Evolutionary conservation across 1,140 invertebrate genomes (phyloP).

Genomic region (Ceratina calcarata): DNA sequence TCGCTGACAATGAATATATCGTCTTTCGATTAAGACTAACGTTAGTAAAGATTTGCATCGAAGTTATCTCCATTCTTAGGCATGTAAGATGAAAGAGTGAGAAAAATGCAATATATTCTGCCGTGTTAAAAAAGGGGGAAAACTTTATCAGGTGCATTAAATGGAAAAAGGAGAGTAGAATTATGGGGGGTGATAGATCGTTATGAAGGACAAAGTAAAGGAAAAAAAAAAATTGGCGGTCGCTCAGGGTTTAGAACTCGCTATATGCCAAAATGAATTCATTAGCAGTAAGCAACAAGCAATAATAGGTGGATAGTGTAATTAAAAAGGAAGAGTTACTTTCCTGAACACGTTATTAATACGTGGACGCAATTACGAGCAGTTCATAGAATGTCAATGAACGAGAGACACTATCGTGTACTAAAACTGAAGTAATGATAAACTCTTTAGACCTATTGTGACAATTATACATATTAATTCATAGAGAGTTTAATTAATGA

Average conservation of each 20-base stretch:
- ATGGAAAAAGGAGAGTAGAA: not conserved
- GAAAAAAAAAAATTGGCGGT: conserved; percentile 61
- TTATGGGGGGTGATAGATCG: not conserved
- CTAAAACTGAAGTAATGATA: conserved; percentile 60
- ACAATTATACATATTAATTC: conserved; percentile 76
- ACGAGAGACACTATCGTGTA: conserved; percentile 53
- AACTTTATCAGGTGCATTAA: conserved; percentile 52
- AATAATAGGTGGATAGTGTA: conserved; percentile 74
- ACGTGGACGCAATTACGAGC: conserved; percentile 47
- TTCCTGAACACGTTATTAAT: conserved; percentile 54
- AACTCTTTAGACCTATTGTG: conserved; percentile 72
- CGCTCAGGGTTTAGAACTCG: conserved; percentile 75
- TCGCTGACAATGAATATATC: conserved; percentile 7
- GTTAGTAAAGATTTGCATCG: conserved; percentile 37
- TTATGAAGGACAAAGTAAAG: not conserved
- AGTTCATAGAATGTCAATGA: conserved; percentile 56
- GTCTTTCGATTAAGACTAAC: conserved; percentile 21
- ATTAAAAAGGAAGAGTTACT: conserved; percentile 52
- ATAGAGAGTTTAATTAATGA: conserved; percentile 79
- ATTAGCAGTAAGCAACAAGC: conserved; percentile 76
- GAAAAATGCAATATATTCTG: conserved; percentile 15
- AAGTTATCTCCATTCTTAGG: conserved; percentile 34
- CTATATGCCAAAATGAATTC: conserved; percentile 76
- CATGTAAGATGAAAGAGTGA: conserved; percentile 22
- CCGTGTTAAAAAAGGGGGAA: conserved; percentile 1